Conservation (phyloP, 2,113 vertebrate species). For the Channa maculata region DNA sequence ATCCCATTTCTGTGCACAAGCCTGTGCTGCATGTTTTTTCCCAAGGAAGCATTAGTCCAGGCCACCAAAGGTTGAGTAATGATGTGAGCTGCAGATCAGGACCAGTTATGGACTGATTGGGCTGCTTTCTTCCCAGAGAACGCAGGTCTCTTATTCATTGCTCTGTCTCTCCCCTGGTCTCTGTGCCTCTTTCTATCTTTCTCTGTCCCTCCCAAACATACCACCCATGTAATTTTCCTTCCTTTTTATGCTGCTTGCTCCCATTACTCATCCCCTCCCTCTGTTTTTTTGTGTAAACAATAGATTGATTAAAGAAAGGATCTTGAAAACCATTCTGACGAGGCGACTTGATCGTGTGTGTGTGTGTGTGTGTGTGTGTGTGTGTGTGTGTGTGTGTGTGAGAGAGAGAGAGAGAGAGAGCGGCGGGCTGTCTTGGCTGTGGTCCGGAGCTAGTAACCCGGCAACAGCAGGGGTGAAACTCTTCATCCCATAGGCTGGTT, state of each 20-base stretch:
- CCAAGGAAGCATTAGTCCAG: conserved; percentile 12
- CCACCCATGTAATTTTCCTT: conserved; percentile 24
- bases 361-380: conserved; percentile 9
- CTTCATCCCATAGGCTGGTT: conserved; percentile 76
- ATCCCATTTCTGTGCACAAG: neutral
- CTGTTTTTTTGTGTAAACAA: conserved; percentile 43
- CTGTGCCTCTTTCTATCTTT: neutral
- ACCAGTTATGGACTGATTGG: conserved; percentile 49
- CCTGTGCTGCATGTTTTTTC: conserved; percentile 3
- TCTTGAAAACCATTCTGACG: conserved; percentile 51
- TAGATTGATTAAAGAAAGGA: conserved; percentile 68
- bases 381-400: conserved; percentile 16
- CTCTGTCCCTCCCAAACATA: neutral
- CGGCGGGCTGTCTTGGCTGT: conserved; percentile 45
- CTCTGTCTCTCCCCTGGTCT: conserved; percentile 14
- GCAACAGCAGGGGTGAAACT: conserved; percentile 71
- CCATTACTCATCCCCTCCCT: conserved; percentile 3
- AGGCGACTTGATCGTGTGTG: conserved; percentile 56
- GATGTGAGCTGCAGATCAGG: conserved; percentile 48
- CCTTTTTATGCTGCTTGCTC: conserved; percentile 34
- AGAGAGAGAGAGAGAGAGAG: conserved; percentile 19
- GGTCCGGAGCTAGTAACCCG: conserved; percentile 71
- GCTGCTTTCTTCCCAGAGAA: conserved; percentile 43
- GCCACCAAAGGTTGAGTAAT: conserved; percentile 44
- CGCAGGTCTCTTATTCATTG: conserved; percentile 20